Evolutionary conservation across 2,888 invertebrate genomes (phyloP), one percentile per base, ranked within the genome.

Genomic region (Punctoribates punctum): DNA sequence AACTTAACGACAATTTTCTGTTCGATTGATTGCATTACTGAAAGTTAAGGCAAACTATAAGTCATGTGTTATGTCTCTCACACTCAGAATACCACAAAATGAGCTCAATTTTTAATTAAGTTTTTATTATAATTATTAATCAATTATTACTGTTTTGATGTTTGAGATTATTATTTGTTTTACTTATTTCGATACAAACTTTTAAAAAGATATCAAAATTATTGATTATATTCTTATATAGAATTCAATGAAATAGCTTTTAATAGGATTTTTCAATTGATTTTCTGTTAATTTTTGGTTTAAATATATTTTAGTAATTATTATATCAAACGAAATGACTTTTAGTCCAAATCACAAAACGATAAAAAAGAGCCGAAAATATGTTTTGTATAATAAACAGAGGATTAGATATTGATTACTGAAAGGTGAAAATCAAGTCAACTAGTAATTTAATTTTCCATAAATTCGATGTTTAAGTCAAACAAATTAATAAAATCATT

Each of bases 21-120:
- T 34, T 34, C 34, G 34, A 34, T 34, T 20, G n/a, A 54, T 27
- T 20, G 27, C 29, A n/a, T 60, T 11, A 15, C 8, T 60, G 29
- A 27, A 60, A 27, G 25, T 60, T 60, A 60, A 60, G 60, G 60
- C 60, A 60, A 60, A 60, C 60, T 60, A 60, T 60, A 60, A 60
- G 60, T 60, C 60, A 60, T 60, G 6, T 27, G 60, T 60, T 60
- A 57, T 57, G 60, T 60, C 25, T 60, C 27, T 27, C 29, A 23
- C 27, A 60, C 60, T 17, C 15, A n/a, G n/a, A n/a, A 51, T 51
- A n/a, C n/a, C n/a, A 60, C 60, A 60, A 60, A 60, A 60, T 60
- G 60, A 60, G 60, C 60, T 60, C 60, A 60, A 60, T 60, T 60
- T 60, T 60, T 60, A 27, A 60, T 27, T 60, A 29, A 60, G 13